Conservation (phyloP, 2,888 invertebrate genomes). For the Drosophila falleni region DNA sequence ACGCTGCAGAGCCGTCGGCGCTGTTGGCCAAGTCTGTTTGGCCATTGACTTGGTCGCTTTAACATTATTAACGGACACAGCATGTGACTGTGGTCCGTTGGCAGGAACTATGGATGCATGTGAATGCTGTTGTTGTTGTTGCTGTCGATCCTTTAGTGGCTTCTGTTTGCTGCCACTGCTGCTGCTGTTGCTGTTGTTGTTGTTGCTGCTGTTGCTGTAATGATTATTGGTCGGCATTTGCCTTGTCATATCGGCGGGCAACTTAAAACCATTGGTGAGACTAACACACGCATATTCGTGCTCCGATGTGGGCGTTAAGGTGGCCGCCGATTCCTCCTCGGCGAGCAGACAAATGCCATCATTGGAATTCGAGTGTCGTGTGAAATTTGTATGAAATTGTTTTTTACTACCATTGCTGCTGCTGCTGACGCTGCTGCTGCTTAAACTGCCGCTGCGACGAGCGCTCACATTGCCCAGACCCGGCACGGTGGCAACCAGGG, state of each 20-base stretch:
- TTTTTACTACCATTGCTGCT: slow-evolving; percentile 75
- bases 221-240: slow-evolving; percentile 26
- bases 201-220: slow-evolving; percentile 40
- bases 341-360: slow-evolving; percentile 82
- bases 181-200: slow-evolving; percentile 33
- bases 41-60: slow-evolving; percentile 54
- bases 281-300: slow-evolving; percentile 70
- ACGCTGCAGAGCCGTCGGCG: slow-evolving; percentile 73
- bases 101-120: slow-evolving; percentile 82
- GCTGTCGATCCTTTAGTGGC: slow-evolving; percentile 59
- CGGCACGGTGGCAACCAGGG: slow-evolving; percentile 66
- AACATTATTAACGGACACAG: slow-evolving; percentile 58
- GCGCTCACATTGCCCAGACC: slow-evolving; percentile 55
- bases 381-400: slow-evolving; percentile 82
- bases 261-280: slow-evolving; percentile 75
- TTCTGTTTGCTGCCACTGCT: slow-evolving; percentile 22
- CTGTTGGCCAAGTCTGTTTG: slow-evolving; percentile 66
- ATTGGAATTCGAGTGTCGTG: slow-evolving; percentile 82
- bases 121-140: slow-evolving; percentile 39
- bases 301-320: slow-evolving; percentile 81
- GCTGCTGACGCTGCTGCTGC: slow-evolving; percentile 77
- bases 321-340: slow-evolving; percentile 82
- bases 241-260: slow-evolving; percentile 61
- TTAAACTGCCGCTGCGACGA: slow-evolving; percentile 79
- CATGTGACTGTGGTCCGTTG: slow-evolving; percentile 67